phyloP scores from a whole-genome alignment of 2,888 invertebrate genomes.

The Unio delphinus region DNA sequence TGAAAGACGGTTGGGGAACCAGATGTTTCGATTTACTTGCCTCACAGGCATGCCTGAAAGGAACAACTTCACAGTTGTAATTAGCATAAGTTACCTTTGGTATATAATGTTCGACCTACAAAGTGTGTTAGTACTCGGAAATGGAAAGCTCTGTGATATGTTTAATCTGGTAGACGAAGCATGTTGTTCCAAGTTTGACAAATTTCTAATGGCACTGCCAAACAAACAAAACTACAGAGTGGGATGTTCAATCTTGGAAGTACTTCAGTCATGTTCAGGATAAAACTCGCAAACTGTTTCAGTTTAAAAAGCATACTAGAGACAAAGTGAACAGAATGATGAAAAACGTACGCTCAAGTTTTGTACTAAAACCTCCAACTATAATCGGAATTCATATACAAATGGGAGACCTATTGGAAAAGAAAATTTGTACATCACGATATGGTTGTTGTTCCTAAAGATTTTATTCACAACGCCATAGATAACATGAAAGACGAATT shows the following conservation, averaged over 20 bases:
- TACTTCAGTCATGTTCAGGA: slow-evolving; percentile 18
- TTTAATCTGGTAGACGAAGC: slow-evolving; percentile 1
- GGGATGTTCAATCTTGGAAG: slow-evolving; percentile 31
- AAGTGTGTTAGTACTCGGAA: too few species aligned
- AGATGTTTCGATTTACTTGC: slow-evolving; percentile 36
- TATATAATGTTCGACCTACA: slow-evolving; percentile 5
- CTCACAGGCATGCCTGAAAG: slow-evolving; percentile 26
- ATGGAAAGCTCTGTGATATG: too few species aligned
- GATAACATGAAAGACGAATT: slow-evolving; percentile 7
- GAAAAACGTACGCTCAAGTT: not conserved
- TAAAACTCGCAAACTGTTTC: slow-evolving; percentile 15
- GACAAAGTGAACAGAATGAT: slow-evolving; percentile 7
- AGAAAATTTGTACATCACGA: not conserved
- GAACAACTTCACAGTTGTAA: slow-evolving; percentile 18
- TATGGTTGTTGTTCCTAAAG: slow-evolving; percentile 12
- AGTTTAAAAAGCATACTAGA: slow-evolving; percentile 10
- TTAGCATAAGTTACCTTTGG: slow-evolving; percentile 3
- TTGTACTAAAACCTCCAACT: slow-evolving; percentile 4
- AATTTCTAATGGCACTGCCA: not conserved
- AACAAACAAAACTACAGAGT: slow-evolving; percentile 18
- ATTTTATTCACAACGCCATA: slow-evolving; percentile 15
- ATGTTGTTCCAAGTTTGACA: not conserved
- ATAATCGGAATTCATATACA: slow-evolving; percentile 23
- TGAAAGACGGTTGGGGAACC: slow-evolving; percentile 30
- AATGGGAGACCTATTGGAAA: slow-evolving; percentile 14